Evolutionary conservation across 2,797 vertebrate species (phyloP).

Genomic region (Sebastiscus tertius): DNA sequence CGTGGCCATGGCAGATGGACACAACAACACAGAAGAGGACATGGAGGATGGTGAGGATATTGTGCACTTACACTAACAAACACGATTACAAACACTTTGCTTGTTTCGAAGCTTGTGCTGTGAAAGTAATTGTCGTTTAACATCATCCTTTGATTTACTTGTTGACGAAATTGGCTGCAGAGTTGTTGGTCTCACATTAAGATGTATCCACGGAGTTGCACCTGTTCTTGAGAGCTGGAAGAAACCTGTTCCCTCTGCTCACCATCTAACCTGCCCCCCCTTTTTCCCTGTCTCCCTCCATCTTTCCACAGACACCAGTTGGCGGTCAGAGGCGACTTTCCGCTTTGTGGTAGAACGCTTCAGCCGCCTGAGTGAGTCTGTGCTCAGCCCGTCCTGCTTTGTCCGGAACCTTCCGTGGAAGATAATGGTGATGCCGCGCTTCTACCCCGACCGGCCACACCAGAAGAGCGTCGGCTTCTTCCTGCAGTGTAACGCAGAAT

Average conservation of each 20-base stretch:
- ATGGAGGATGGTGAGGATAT: constrained; percentile 95
- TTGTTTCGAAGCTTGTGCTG: not conserved
- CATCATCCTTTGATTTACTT: not conserved
- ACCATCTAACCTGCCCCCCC: not conserved
- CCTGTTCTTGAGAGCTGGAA: not conserved
- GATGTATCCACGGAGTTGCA: not conserved
- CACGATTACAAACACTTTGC: not conserved
- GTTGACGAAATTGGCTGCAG: not conserved
- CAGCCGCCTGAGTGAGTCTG: constrained; percentile 96
- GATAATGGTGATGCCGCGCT: constrained; percentile 99
- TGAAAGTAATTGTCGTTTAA: not conserved
- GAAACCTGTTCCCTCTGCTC: not conserved
- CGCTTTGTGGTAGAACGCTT: constrained; percentile 98
- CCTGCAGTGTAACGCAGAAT: constrained; percentile 98
- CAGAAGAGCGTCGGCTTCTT: constrained; percentile 99
- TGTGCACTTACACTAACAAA: not conserved
- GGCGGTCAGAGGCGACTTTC: constrained; percentile 98
- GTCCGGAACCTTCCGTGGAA: constrained; percentile 99
- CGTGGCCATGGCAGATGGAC: constrained; percentile 95
- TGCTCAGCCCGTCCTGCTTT: constrained; percentile 99
- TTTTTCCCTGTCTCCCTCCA: not conserved
- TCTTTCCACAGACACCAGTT: constrained; percentile 91
- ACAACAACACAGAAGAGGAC: constrained; percentile 97
- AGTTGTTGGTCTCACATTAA: not conserved
- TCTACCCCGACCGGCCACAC: constrained; percentile 98